These are phyloP conservation scores for Cataglyphis livida DNA, from an alignment of 2,888 invertebrate genomes.

Conservation along the genomic window DNA sequence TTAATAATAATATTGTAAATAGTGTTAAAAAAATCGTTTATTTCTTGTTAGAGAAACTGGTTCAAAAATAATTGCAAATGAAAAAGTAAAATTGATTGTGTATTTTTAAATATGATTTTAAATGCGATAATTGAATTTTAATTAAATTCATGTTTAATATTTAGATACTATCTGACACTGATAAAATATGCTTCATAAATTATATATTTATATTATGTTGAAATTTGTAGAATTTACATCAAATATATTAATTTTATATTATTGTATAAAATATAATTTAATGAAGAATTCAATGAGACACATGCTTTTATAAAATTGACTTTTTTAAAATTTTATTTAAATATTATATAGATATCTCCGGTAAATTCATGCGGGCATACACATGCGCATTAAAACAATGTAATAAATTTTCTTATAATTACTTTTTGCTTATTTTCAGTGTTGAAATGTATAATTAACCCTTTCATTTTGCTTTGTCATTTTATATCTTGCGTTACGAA, in stretches of 20 bases:
- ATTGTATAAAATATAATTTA: not conserved
- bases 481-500: slow-evolving; percentile 29
- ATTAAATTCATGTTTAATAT: not conserved
- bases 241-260: not conserved
- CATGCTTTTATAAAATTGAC: not conserved
- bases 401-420: slow-evolving; percentile 46
- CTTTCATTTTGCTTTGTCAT: slow-evolving; percentile 30
- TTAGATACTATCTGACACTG: not conserved
- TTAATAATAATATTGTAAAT: no score
- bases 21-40: not conserved
- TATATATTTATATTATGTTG: not conserved
- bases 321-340: not conserved
- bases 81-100: slow-evolving; percentile 5
- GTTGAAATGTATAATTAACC: slow-evolving; percentile 50
- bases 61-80: not conserved
- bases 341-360: not conserved
- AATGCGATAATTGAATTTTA: not conserved
- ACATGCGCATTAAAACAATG: not conserved
- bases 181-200: not conserved
- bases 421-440: slow-evolving; percentile 18
- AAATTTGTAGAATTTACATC: not conserved
- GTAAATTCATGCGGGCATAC: not conserved
- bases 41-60: not conserved
- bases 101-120: not conserved
- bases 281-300: not conserved